These are phyloP conservation scores for Rissa tridactyla DNA, from an alignment of 2,113 vertebrate species.

Conservation along the genomic window DNA sequence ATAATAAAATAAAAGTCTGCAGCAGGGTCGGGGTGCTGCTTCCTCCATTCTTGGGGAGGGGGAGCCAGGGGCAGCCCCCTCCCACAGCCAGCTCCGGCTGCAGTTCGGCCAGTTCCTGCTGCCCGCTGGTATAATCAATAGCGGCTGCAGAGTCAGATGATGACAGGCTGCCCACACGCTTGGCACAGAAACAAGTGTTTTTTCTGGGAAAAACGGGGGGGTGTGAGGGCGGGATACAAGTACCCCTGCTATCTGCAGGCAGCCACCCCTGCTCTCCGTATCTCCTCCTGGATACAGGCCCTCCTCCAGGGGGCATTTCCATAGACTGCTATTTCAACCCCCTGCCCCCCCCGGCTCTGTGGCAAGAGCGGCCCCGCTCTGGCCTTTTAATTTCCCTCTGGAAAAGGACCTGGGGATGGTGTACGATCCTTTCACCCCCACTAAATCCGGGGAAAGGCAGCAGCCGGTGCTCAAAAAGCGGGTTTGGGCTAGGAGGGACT, in stretches of 20 bases:
- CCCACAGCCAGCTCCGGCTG: neutral
- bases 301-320: neutral
- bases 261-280: neutral
- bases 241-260: neutral
- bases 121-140: neutral
- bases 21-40: neutral
- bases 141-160: neutral
- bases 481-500: neutral
- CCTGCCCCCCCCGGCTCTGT: no score
- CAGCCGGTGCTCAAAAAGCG: fast-evolving
- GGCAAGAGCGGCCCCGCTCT: fast-evolving
- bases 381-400: neutral
- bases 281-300: neutral
- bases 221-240: neutral
- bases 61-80: neutral
- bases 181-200: neutral
- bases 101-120: neutral
- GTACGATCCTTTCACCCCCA: fast-evolving
- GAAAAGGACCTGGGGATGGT: neutral
- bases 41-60: neutral
- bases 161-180: neutral
- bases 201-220: neutral
- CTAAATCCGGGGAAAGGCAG: neutral
- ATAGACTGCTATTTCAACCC: neutral
- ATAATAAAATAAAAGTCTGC: neutral